Percentiles rank a stretch among this genome's conserved stretches.
These are phyloP conservation scores for Astyanax mexicanus DNA, from an alignment of 2,797 vertebrate species.

Conservation along the genomic window DNA sequence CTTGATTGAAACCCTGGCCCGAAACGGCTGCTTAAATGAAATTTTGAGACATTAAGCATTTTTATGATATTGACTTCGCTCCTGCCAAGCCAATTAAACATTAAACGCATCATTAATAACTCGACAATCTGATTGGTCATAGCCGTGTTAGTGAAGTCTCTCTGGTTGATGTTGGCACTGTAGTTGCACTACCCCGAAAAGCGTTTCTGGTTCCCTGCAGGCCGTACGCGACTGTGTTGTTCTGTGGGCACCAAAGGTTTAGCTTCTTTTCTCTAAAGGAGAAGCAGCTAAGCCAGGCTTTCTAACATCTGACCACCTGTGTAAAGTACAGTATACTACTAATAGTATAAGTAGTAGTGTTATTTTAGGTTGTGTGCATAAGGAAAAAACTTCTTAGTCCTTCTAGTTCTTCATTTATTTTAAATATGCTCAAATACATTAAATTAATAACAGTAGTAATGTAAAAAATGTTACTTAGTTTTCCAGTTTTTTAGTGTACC, in stretches of 20 bases:
- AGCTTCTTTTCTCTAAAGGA: slow-evolving; percentile 49
- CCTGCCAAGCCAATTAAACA: slow-evolving; percentile 27
- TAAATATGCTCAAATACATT: too few species aligned
- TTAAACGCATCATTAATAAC: slow-evolving; percentile 41
- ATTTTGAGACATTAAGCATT: slow-evolving; percentile 38
- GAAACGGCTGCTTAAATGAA: slow-evolving; percentile 42
- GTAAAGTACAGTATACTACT: too few species aligned
- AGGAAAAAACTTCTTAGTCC: too few species aligned
- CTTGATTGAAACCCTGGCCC: slow-evolving; percentile 41
- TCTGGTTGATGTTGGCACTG: slow-evolving; percentile 37
- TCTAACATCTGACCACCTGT: neutral
- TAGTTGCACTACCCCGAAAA: slow-evolving; percentile 1
- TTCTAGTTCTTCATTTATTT: too few species aligned
- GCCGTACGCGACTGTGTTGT: slow-evolving; percentile 51
- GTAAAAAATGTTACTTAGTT: too few species aligned
- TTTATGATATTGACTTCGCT: slow-evolving; percentile 37
- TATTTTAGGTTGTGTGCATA: too few species aligned
- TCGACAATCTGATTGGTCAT: slow-evolving; percentile 39
- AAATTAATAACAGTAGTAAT: too few species aligned
- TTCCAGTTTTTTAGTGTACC: too few species aligned
- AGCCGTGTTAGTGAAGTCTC: slow-evolving; percentile 17
- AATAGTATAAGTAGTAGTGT: too few species aligned
- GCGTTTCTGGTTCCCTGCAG: slow-evolving; percentile 2
- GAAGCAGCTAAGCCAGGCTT: slow-evolving; percentile 11
- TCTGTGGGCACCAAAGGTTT: slow-evolving; percentile 38